phyloP scores from a whole-genome alignment of 1,140 invertebrate species.

The Hydropsyche tenuis region DNA sequence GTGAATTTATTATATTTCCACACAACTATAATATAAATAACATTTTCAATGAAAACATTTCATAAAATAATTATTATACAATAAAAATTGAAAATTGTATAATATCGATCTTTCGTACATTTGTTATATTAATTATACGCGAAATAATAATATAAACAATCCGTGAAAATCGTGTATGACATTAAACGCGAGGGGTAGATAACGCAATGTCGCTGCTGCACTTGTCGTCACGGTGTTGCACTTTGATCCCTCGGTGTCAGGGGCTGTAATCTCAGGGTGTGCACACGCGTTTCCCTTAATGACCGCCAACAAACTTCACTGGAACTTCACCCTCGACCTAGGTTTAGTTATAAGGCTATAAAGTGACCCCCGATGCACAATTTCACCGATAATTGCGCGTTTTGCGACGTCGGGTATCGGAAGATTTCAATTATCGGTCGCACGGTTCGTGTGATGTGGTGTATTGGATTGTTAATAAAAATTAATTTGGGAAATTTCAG shows the following conservation, averaged over 20 bases:
- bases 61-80: too few species aligned
- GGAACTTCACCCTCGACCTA: neutral
- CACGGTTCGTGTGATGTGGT: too few species aligned
- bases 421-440: too few species aligned
- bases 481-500: too few species aligned
- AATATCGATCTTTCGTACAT: too few species aligned
- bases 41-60: too few species aligned
- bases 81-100: too few species aligned
- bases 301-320: constrained; percentile 33
- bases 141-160: neutral
- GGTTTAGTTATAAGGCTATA: too few species aligned
- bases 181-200: constrained; percentile 18
- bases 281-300: constrained; percentile 28
- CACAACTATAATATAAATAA: too few species aligned
- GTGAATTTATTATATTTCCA: too few species aligned
- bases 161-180: neutral
- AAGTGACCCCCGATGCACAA: neutral
- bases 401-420: neutral
- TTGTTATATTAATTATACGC: neutral
- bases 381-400: constrained; percentile 11
- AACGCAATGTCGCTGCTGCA: constrained; percentile 26
- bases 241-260: constrained; percentile 35
- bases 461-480: too few species aligned
- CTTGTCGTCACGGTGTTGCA: constrained; percentile 36
- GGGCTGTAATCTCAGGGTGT: constrained; percentile 34